Base-by-base conservation (phyloP, 2,113 vertebrate genomes). In the Ahaetulla prasina region DNA sequence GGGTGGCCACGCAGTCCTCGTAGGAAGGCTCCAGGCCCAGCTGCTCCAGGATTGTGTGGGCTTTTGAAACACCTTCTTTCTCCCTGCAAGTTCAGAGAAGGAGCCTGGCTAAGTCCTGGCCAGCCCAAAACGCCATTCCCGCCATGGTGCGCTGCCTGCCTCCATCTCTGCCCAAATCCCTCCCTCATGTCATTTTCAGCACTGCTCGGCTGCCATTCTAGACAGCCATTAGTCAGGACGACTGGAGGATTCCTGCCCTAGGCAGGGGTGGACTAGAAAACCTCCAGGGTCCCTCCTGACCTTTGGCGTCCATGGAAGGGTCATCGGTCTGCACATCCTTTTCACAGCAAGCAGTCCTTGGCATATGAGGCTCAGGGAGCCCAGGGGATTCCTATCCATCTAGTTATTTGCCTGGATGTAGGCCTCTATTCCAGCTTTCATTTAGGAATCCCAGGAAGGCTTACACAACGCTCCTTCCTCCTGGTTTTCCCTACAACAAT, bases 1-100 rank as follows among this genome's bases (percentile, higher is more conserved):
- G 98, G 1, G 98, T 98, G 88, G 98, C 98, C 52, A 98, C 93
- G 0, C 99, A 99, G 96, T 99, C 99, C 89, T 99, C 98, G 0
- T 96, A 92, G 0, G 98, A 97, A 0, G 99, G 99, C 14, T 98
- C 96, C 94, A 99, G 94, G 0, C 98, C 98, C 93, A 99, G 97
- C 43, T 95, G 96, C 39, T 88, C 95, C 54, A 99, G 97, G 91
- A 99, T 95, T 95, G 98, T 96, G 0, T 97, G 97, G 43, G 99
- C 98, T 94, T 97, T 98, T 60, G 96, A 95, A 93, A 99, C 91
- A 45, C 99, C 98, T 14, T 99, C 98, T 35, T 98, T 98, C 85
- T 98, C 98, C 95, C 99, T 99, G 95, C 11, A 8, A 18, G 47
- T 54, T 8, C 35, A 35, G 27, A 35, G 43, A 2, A 0, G 7